Evolutionary conservation across 2,113 vertebrate genomes (phyloP).

Genomic region (Perognathus longimembris): DNA sequence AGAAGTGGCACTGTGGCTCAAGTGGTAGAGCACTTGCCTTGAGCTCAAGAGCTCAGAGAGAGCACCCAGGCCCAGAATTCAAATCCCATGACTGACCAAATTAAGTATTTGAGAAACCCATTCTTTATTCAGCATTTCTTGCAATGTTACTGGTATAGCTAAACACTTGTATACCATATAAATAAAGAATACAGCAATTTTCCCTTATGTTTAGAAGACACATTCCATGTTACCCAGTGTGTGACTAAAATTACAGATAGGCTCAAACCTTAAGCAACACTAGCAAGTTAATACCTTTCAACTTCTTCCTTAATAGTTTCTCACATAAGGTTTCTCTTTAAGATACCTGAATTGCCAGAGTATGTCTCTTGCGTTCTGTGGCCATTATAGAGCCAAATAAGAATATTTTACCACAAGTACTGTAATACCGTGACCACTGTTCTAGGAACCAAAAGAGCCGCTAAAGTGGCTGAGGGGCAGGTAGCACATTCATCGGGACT

Average conservation of each 20-base stretch:
- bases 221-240: neutral
- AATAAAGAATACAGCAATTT: neutral
- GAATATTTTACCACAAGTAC: neutral
- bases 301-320: too few species aligned
- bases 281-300: neutral
- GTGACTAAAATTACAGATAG: neutral
- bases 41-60: too few species aligned
- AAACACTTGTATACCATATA: neutral
- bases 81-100: too few species aligned
- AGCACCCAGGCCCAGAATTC: too few species aligned
- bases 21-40: too few species aligned
- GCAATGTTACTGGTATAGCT: neutral
- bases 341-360: neutral
- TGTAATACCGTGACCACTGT: fast-evolving
- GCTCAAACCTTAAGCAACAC: neutral
- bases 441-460: neutral
- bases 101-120: slow-evolving; percentile 37
- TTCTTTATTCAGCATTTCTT: slow-evolving; percentile 8
- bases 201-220: neutral
- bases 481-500: neutral
- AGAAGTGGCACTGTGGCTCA: too few species aligned
- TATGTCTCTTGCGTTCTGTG: too few species aligned
- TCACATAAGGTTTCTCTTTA: neutral
- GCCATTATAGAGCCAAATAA: neutral
- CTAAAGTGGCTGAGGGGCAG: too few species aligned